Percentiles rank a stretch among this genome's conserved stretches.
Evolutionary conservation across 2,888 invertebrate genomes (phyloP).

Genomic region (Criorhina ranunculi): DNA sequence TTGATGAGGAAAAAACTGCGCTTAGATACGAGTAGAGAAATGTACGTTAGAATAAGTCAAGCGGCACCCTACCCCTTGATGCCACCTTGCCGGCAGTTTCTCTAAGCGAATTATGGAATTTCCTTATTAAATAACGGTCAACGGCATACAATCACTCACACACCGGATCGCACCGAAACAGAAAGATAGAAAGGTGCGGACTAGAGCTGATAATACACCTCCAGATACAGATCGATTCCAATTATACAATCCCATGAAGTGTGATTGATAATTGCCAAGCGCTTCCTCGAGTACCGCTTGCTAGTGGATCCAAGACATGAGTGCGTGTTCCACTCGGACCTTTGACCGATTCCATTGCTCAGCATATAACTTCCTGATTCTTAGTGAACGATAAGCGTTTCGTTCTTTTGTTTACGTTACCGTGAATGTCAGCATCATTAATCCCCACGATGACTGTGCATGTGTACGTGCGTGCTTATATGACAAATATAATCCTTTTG

Average conservation of each 20-base stretch:
- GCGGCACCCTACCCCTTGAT: conserved; percentile 22
- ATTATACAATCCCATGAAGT: conserved; percentile 71
- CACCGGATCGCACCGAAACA: conserved; percentile 3
- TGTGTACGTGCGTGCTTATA: conserved; percentile 9
- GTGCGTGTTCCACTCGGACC: conserved; percentile 52
- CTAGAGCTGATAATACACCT: conserved; percentile 52
- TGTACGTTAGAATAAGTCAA: conserved; percentile 51
- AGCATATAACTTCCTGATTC: conserved; percentile 62
- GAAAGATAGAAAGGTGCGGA: conserved; percentile 38
- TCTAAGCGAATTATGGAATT: conserved; percentile 62
- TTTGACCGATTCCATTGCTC: conserved; percentile 53
- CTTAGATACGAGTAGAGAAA: conserved; percentile 20
- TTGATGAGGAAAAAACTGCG: conserved; percentile 53
- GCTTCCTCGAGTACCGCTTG: conserved; percentile 67
- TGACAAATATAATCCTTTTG: conserved; percentile 67
- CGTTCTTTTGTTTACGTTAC: conserved; percentile 58
- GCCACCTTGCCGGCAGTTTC: conserved; percentile 1
- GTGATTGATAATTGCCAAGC: conserved; percentile 69
- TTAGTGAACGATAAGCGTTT: conserved; percentile 46
- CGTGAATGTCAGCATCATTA: conserved; percentile 46
- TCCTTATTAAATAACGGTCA: conserved; percentile 77
- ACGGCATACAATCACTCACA: conserved; percentile 64
- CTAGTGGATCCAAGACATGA: conserved; percentile 24
- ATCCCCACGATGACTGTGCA: conserved; percentile 6
- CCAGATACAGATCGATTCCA: conserved; percentile 69